Evolutionary conservation across 2,113 vertebrate species (phyloP), one percentile per base, ranked within the genome.

Genomic region (Tinamus guttatus): DNA sequence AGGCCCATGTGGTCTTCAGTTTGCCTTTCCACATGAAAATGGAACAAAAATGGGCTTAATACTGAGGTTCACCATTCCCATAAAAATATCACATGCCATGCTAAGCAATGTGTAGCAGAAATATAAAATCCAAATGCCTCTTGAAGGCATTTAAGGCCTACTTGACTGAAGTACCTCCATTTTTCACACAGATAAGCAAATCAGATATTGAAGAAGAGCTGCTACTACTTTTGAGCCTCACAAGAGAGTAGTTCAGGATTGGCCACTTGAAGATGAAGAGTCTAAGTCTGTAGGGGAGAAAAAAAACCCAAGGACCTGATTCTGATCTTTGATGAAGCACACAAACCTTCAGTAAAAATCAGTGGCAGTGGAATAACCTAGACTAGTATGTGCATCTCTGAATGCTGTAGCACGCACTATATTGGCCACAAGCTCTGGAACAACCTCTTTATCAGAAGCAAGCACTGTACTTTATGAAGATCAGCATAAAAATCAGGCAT

Each of bases 1-100:
- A 89, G 58, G 82, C 73, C 81, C 71, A 80, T 81, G 56, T 77
- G 75, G 73, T 89, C 83, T 94, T 89, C 75, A 87, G 68, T 71
- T 95, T 96, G 81, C 94, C 78, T 96, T 93, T 82, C 65, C 77
- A 94, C 75, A 87, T 77, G 93, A 94, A 93, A 89, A 75, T 56
- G 86, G 85, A 88, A 93, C 81, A 87, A 94, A 89, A 52, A 60
- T 51, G 58, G 47, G 89, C 30, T 28, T 84, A 86, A 86, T 77
- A 14, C 56, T 20, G 49, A 92, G 40, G 34, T 54, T 21, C 51
- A 15, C 79, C 81, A 68, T 87, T 90, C 83, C 77, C 83, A 16
- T 89, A 67, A 58, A 90, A 68, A 64, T 24, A 81, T 68, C 41
- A 34, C 89, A 34, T 85, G 87, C 28, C 41, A 90, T 63, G 90